These are phyloP conservation scores for Diplazon laetatorius DNA, from an alignment of 2,888 invertebrate genomes.

Conservation along the genomic window DNA sequence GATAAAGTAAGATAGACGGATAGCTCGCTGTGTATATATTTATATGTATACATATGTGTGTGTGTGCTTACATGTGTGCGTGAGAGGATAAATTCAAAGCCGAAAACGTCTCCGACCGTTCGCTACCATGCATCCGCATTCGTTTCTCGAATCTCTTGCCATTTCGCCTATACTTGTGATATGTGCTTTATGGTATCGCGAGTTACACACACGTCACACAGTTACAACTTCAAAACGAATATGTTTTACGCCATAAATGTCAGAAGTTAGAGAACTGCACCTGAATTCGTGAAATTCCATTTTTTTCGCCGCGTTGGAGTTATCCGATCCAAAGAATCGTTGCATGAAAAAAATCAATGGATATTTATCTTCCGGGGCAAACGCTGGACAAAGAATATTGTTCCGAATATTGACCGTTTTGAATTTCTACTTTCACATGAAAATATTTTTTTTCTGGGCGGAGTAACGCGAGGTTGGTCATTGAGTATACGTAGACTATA, in stretches of 20 bases:
- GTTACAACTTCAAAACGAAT: slow-evolving; percentile 9
- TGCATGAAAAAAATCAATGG: too few relatives aligned
- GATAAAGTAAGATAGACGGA: slow-evolving; percentile 82
- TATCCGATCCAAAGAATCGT: too few relatives aligned
- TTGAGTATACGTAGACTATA: too few relatives aligned
- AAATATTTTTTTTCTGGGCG: slow-evolving; percentile 31
- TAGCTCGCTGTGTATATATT: too few relatives aligned
- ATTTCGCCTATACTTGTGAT: slow-evolving; percentile 75
- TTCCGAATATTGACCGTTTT: too few relatives aligned
- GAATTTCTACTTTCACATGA: too few relatives aligned
- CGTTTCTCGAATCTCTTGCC: slow-evolving; percentile 75
- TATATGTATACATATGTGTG: slow-evolving; percentile 69
- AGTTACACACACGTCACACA: slow-evolving; percentile 11
- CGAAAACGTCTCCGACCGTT: slow-evolving; percentile 64
- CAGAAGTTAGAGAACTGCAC: too few relatives aligned
- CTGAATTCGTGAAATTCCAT: too few relatives aligned
- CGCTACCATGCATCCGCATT: slow-evolving; percentile 4
- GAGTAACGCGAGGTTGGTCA: neutral
- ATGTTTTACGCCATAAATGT: too few relatives aligned
- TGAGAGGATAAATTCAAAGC: slow-evolving; percentile 80
- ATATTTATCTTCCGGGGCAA: too few relatives aligned
- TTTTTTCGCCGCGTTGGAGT: too few relatives aligned
- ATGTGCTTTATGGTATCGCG: slow-evolving; percentile 29
- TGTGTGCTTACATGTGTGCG: slow-evolving; percentile 71
- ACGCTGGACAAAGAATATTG: too few relatives aligned